Base-by-base conservation (phyloP, 2,113 vertebrate species). In the Ginglymostoma cirratum region DNA sequence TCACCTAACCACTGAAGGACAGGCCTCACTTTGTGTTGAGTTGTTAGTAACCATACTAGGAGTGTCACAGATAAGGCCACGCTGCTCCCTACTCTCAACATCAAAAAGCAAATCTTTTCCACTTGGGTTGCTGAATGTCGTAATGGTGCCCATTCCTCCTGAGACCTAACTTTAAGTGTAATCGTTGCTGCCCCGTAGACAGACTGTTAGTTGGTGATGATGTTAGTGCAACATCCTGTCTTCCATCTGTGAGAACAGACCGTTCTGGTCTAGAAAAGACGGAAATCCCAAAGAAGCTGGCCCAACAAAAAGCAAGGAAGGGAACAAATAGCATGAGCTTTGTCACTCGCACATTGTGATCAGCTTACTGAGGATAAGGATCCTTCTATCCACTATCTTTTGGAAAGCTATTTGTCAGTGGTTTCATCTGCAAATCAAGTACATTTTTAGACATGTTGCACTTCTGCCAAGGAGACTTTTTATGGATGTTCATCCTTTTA, bases 211-310 rank as follows among this genome's bases (percentile, higher is more conserved):
- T 42, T 94, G 65, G 10, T 42, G 2, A 10, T 69, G 92, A 38
- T 94, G 38, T 69, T 45, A 21, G 92, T 94, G 92, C 66, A 21
- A 38, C 38, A 94, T 65, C 65, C n/a, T 69, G 92, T 24, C 19
- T 65, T 66, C 92, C 92, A 94, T 45, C 65, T 94, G 65, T 94
- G 92, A 66, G 55, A 69, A 94, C 66, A 94, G 92, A 42, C 23
- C 19, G 15, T 93, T 34, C 66, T 42, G n/a, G n/a, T 21, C 8
- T 42, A 38, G n/a, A 69, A 94, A n/a, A 94, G 14, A 10, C 19
- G 69, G 61, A 65, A 89, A 89, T 61, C 24, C 86, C 30, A 27
- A 61, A 12, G 52, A 89, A 48, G 14, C 15, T 89, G 86, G 86
- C 27, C 2, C 4, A 27, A 15, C 86, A 61, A 30, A 17, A 61